These are phyloP conservation scores for Strigops habroptila DNA, from an alignment of 2,113 vertebrate genomes.

Conservation along the genomic window DNA sequence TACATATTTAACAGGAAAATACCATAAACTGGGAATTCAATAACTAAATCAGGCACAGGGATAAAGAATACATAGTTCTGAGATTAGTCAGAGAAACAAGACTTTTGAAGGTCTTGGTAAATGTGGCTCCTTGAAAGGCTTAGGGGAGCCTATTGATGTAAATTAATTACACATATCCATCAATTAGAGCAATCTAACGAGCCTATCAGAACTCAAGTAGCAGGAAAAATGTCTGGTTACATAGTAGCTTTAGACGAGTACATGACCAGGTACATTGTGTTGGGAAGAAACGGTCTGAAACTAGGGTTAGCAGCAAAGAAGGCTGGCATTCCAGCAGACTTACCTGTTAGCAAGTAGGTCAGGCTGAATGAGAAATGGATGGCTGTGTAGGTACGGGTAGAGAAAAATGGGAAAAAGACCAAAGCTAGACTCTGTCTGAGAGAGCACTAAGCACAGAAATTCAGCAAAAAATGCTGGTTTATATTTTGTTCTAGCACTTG, in stretches of 20 bases:
- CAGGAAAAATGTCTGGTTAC: background rate
- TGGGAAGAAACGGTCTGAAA: background rate
- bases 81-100: background rate
- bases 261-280: background rate
- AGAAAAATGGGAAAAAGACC: background rate
- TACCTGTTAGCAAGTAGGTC: background rate
- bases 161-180: background rate
- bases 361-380: background rate
- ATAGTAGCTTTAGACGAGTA: background rate
- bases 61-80: background rate
- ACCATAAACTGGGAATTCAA: conserved; percentile 1
- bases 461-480: background rate
- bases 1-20: background rate
- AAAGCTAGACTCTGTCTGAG: background rate
- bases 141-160: background rate
- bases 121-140: background rate
- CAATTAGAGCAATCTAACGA: background rate
- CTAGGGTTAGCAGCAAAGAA: background rate
- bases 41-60: background rate
- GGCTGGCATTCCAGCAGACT: background rate
- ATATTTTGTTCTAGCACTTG: background rate
- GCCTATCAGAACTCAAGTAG: background rate
- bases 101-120: background rate
- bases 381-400: background rate
- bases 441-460: background rate